Base-by-base conservation (phyloP, 2,888 invertebrate species). In the Drosophila sordidapex region DNA sequence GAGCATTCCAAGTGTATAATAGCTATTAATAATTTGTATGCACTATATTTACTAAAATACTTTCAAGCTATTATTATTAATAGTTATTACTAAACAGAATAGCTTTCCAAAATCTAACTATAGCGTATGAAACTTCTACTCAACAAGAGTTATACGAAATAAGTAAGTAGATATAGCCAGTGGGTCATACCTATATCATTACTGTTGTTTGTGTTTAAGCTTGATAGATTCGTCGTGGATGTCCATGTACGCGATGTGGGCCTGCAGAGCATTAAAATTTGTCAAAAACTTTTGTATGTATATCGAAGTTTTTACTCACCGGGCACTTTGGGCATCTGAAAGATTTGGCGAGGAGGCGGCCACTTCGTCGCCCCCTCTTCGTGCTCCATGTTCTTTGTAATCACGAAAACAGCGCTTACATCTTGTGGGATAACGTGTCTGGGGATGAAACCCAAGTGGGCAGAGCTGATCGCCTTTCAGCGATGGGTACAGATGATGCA, bases 371-470 rank as follows among this genome's bases (percentile, higher is more conserved):
- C 95, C 95, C 77, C 95, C 95, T 91, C 95, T 95, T 87, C 95
- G 95, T 48, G 95, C 95, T 63, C 96, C 96, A 93, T 98, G 98
- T 91, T 98, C 98, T 94, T 97, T 98, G 94, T 98, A 98, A 93
- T 98, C 98, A 86, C 96, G 95, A 94, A 98, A 98, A 93, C 98
- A 98, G 87, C 98, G 95, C 94, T 98, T 98, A 94, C 98, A 98
- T 91, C 98, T 95, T 68, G 98, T 98, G 57, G 98, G 98, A 97
- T 98, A 98, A 91, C 98, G 95, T 86, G 98, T 97, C 94, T 98
- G 98, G 71, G 98, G 98, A 94, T 98, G 97, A 93, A 98, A 98
- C 53, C 98, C 98, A 92, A 98, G 94, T 76, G 98, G 98, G 93
- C 98, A 98, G 87, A 98, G 94, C 77, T 97, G 97, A 93, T 98